Percentiles rank a stretch among this genome's conserved stretches.
Evolutionary conservation across 2,888 invertebrate species (phyloP).

Genomic region (Globia sparganii): DNA sequence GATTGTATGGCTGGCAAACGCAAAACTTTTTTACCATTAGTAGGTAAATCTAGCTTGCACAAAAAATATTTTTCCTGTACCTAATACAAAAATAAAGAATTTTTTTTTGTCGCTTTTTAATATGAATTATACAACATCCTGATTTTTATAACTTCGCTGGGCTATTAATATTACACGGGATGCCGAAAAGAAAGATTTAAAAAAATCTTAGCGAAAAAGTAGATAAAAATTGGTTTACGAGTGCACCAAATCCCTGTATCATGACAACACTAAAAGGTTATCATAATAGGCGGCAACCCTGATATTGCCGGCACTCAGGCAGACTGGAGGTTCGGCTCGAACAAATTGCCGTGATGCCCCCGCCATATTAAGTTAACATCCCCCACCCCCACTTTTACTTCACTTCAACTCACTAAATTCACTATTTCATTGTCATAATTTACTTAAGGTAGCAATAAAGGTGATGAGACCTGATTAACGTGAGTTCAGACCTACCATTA

Average conservation of each 20-base stretch:
- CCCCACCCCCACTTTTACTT: constrained; percentile 73
- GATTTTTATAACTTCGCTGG: neutral
- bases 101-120: neutral
- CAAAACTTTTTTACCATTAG: neutral
- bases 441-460: constrained; percentile 74
- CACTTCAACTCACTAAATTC: constrained; percentile 76
- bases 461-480: constrained; percentile 65
- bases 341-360: constrained; percentile 89
- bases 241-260: constrained; percentile 41
- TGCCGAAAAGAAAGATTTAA: constrained; percentile 1
- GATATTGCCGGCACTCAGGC: constrained; percentile 80
- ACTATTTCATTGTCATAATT: constrained; percentile 80
- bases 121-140: neutral
- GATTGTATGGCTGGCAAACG: constrained; percentile 72
- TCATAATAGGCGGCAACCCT: constrained; percentile 77
- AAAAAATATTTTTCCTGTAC: neutral
- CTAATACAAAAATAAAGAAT: neutral
- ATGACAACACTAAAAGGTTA: constrained; percentile 57
- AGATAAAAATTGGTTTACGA: constrained; percentile 31
- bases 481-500: constrained; percentile 43
- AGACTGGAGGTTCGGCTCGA: constrained; percentile 85
- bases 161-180: neutral
- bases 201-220: constrained; percentile 7
- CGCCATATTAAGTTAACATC: constrained; percentile 88
- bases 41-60: neutral